phyloP scores from a whole-genome alignment of 2,797 vertebrate species.

The Falco columbarius region DNA sequence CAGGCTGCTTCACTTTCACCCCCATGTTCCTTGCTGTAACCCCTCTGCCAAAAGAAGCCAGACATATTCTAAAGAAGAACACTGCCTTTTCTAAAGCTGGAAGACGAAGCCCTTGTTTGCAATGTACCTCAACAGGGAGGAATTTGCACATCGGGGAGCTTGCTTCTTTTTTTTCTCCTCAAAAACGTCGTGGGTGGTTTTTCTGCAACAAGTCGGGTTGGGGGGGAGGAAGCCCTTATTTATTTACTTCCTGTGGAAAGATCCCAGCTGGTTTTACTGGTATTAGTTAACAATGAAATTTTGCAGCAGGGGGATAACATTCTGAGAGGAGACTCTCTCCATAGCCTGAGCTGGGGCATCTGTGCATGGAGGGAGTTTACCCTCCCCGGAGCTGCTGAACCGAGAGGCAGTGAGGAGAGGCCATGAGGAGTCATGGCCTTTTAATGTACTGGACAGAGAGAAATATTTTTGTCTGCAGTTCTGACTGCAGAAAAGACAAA shows the following conservation, averaged over 20 bases:
- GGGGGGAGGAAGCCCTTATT: slow-evolving; percentile 1
- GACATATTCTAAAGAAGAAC: background rate
- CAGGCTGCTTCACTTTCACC: background rate
- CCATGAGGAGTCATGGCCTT: background rate
- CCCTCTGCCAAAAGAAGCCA: background rate
- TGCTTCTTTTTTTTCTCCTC: background rate
- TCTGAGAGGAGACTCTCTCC: slow-evolving; percentile 29
- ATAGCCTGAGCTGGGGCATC: slow-evolving; percentile 28
- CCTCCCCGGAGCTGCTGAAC: slow-evolving; percentile 50
- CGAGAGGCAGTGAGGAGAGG: slow-evolving; percentile 42
- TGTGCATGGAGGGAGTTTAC: background rate
- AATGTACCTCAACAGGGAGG: background rate
- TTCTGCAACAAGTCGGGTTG: background rate
- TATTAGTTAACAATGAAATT: slow-evolving; percentile 16
- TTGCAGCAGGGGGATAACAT: slow-evolving; percentile 25
- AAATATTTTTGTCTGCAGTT: background rate
- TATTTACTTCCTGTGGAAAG: slow-evolving; percentile 54
- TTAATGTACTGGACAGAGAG: background rate
- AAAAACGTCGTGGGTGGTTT: slow-evolving; percentile 56
- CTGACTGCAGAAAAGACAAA: background rate
- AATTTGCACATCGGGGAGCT: slow-evolving; percentile 18
- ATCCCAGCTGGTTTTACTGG: slow-evolving; percentile 51
- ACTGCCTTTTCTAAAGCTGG: background rate
- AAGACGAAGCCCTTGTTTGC: background rate
- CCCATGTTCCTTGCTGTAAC: background rate